These are phyloP conservation scores for Petrocephalus schoutedeni DNA, from an alignment of 2,797 vertebrate species.

Conservation along the genomic window DNA sequence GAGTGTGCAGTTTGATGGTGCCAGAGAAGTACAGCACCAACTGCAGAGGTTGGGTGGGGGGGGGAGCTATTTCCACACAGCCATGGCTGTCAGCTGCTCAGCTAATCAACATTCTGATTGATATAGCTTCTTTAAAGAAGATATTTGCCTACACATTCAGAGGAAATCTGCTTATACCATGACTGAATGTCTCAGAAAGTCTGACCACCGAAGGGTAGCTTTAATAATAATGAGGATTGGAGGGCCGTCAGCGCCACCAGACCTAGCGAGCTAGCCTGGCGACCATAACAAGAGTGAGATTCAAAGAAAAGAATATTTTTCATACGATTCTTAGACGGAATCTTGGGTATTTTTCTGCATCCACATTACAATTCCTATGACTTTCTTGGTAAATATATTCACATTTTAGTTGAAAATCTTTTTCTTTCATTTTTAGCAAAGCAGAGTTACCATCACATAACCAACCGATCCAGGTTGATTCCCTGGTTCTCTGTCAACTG, in stretches of 20 bases:
- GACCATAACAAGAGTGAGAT: constrained; percentile 42
- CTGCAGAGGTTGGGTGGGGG: background rate
- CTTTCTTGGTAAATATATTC: constrained; percentile 39
- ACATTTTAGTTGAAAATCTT: constrained; percentile 43
- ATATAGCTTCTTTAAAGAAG: constrained; percentile 52
- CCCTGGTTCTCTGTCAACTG: background rate
- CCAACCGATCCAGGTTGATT: background rate
- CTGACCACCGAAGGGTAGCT: constrained; percentile 50
- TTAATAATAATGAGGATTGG: constrained; percentile 52
- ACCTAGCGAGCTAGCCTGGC: constrained; percentile 46
- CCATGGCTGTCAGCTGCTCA: constrained; percentile 44
- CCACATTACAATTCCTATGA: constrained; percentile 43
- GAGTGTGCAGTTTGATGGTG: background rate
- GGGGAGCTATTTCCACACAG: constrained; percentile 35
- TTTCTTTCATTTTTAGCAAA: constrained; percentile 22
- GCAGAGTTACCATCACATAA: background rate
- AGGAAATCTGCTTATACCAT: constrained; percentile 57
- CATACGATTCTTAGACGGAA: constrained; percentile 36
- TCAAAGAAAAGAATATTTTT: constrained; percentile 40
- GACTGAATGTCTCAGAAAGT: constrained; percentile 51
- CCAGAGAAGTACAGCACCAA: background rate
- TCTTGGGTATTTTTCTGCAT: constrained; percentile 24
- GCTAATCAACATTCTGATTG: constrained; percentile 40
- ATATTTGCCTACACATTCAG: constrained; percentile 37
- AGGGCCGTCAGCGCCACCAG: constrained; percentile 40